These are phyloP conservation scores for Criorhina ranunculi DNA, from an alignment of 2,888 invertebrate species.

Conservation along the genomic window DNA sequence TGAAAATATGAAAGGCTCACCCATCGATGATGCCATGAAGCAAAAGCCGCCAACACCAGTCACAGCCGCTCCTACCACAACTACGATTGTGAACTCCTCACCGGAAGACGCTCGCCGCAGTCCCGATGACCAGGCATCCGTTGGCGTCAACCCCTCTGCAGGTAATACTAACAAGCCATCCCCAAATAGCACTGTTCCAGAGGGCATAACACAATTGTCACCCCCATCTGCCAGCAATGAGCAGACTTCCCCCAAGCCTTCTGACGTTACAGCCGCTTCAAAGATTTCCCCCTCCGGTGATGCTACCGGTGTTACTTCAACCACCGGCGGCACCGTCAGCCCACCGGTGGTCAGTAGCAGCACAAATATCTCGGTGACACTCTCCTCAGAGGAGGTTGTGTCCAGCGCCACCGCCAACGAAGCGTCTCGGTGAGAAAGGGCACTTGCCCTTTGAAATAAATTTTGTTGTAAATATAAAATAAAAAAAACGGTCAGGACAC, in stretches of 20 bases:
- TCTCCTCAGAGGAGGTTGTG: conserved; percentile 80
- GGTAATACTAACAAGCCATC: conserved; percentile 79
- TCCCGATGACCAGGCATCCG: conserved; percentile 72
- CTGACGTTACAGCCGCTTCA: conserved; percentile 57
- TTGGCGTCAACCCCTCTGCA: conserved; percentile 68
- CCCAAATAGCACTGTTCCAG: conserved; percentile 66
- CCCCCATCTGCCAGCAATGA: conserved; percentile 76
- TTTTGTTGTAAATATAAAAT: conserved; percentile 55
- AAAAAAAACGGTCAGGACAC: conserved; percentile 17
- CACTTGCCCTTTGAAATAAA: neutral
- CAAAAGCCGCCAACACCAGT: conserved; percentile 79
- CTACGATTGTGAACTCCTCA: conserved; percentile 70
- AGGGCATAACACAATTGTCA: conserved; percentile 63
- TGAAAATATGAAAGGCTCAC: conserved; percentile 56
- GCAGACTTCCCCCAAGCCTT: conserved; percentile 69
- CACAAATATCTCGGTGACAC: conserved; percentile 79
- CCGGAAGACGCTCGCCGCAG: conserved; percentile 78
- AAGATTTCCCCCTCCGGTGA: conserved; percentile 74
- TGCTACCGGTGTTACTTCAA: conserved; percentile 82
- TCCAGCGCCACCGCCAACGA: conserved; percentile 80
- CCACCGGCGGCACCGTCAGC: conserved; percentile 82
- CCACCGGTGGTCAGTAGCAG: conserved; percentile 84
- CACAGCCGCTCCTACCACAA: conserved; percentile 69
- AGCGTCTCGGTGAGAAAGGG: conserved; percentile 59
- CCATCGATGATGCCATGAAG: conserved; percentile 68